phyloP scores from a whole-genome alignment of 2,113 vertebrate species.

The Ceyx margarethae region DNA sequence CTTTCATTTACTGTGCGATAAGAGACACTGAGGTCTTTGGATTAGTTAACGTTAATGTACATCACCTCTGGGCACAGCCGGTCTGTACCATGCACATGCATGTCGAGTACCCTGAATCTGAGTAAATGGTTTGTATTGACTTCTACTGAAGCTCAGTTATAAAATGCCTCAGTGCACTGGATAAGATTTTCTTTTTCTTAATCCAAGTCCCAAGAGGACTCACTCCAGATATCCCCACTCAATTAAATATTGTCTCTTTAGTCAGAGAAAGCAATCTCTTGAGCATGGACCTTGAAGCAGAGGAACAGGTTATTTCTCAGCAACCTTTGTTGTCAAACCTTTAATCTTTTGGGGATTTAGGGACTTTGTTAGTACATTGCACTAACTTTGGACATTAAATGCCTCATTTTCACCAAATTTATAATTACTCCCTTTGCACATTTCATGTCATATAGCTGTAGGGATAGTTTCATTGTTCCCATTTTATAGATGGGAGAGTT shows the following conservation, averaged over 20 bases:
- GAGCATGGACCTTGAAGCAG: background rate
- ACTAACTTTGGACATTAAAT: background rate
- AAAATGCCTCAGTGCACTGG: conserved; percentile 46
- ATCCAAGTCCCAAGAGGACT: conserved; percentile 3
- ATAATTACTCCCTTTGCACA: background rate
- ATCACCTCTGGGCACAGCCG: background rate
- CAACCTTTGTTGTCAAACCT: conserved; percentile 1
- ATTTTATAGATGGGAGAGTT: background rate
- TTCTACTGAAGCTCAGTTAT: background rate
- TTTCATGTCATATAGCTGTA: background rate
- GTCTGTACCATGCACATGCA: background rate
- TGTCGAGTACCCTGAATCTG: background rate
- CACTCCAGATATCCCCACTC: conserved; percentile 9
- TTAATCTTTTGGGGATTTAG: background rate
- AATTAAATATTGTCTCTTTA: conserved; percentile 55
- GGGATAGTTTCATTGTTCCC: background rate
- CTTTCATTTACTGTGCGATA: background rate
- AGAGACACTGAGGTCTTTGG: background rate
- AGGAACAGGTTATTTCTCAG: background rate
- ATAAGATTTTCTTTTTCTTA: background rate
- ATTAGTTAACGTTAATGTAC: background rate
- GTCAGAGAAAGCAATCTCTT: conserved; percentile 18
- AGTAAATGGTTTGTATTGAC: background rate
- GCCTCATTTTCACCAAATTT: background rate
- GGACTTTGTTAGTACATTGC: background rate